A percentile compares a stretch with the other conserved stretches of the same genome.
Conservation (phyloP, 2,797 vertebrate genomes). For the Sorex maritimensis region DNA sequence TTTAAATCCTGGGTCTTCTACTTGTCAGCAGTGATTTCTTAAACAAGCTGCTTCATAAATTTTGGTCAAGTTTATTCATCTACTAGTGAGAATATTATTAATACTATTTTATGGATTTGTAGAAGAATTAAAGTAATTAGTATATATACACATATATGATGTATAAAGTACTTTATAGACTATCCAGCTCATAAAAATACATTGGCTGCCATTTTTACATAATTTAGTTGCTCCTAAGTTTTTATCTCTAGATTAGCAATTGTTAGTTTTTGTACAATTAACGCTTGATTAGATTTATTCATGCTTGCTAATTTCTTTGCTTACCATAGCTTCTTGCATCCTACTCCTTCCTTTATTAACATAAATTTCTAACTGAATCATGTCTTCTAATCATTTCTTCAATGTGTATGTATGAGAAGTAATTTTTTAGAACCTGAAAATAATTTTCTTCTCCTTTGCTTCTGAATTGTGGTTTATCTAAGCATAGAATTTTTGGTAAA, state of each 20-base stretch:
- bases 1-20: not conserved
- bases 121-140: conserved; percentile 17
- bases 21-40: conserved; percentile 22
- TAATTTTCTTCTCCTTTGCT: conserved; percentile 53
- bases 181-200: not conserved
- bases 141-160: not conserved
- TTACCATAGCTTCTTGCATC: conserved; percentile 53
- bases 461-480: conserved; percentile 37
- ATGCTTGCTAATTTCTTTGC: conserved; percentile 70
- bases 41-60: conserved; percentile 22
- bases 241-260: conserved; percentile 48
- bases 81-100: not conserved
- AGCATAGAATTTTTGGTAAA: conserved; percentile 49
- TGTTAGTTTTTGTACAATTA: conserved; percentile 61
- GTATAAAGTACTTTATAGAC: not conserved
- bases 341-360: conserved; percentile 57
- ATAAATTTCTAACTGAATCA: conserved; percentile 76
- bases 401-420: conserved; percentile 58
- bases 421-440: conserved; percentile 53
- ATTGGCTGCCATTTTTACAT: conserved; percentile 28
- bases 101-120: conserved; percentile 22
- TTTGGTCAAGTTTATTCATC: not conserved
- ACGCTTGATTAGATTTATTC: conserved; percentile 76
- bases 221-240: conserved; percentile 68
- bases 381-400: conserved; percentile 74